Percentiles rank a stretch among this genome's conserved stretches.
phyloP scores from a whole-genome alignment of 2,797 vertebrate species.

The Microctenopoma lineatum region DNA sequence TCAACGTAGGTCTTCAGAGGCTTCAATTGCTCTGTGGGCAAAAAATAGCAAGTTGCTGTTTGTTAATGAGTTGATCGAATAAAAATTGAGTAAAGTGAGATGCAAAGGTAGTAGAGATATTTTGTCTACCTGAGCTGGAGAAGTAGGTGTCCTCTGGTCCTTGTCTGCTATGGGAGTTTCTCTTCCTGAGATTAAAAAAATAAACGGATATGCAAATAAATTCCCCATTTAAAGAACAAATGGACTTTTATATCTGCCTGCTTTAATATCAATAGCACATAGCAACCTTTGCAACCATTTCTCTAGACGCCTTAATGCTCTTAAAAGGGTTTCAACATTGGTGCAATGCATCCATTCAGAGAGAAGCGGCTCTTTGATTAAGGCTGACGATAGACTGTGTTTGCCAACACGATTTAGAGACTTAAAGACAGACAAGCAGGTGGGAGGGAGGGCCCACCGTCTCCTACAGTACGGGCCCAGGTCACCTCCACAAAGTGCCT shows the following conservation, averaged over 20 bases:
- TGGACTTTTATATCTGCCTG: constrained; percentile 16
- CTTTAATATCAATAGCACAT: constrained; percentile 56
- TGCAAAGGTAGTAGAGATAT: background rate
- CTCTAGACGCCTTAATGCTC: constrained; percentile 34
- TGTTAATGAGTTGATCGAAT: constrained; percentile 6
- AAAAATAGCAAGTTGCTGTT: constrained; percentile 10
- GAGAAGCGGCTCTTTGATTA: constrained; percentile 68
- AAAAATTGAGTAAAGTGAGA: background rate
- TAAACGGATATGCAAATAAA: constrained; percentile 49
- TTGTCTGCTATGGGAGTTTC: constrained; percentile 85
- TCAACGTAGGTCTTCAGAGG: constrained; percentile 97
- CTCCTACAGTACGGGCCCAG: constrained; percentile 52
- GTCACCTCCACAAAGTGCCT: constrained; percentile 76
- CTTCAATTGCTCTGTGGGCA: constrained; percentile 91
- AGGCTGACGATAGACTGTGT: constrained; percentile 65
- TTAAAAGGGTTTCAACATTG: constrained; percentile 52
- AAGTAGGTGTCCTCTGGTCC: constrained; percentile 93
- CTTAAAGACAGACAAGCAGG: constrained; percentile 64
- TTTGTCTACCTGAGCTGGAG: constrained; percentile 89
- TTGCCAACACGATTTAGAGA: constrained; percentile 76
- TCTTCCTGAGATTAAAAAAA: constrained; percentile 80
- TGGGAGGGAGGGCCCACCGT: constrained; percentile 49
- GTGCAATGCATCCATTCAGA: constrained; percentile 63
- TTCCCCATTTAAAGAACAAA: constrained; percentile 27
- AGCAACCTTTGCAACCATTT: constrained; percentile 52